These are phyloP conservation scores for Drosophila suzukii DNA, from an alignment of 1,140 invertebrate species.

Conservation along the genomic window DNA sequence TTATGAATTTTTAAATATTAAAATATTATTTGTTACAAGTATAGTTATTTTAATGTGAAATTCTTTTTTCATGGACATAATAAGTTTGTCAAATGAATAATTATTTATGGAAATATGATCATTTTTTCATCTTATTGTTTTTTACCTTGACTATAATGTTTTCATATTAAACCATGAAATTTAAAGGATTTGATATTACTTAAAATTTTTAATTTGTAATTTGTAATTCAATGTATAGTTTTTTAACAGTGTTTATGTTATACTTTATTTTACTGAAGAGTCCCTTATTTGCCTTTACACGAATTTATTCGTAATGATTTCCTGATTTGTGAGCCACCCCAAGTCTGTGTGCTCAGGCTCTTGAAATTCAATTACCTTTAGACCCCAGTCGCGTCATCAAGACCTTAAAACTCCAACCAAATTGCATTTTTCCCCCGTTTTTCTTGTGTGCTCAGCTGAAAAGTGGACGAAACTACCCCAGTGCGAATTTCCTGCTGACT, in stretches of 20 bases:
- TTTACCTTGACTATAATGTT: too few species aligned
- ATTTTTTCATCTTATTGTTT: too few species aligned
- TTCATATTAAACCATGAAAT: too few species aligned
- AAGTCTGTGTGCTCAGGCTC: neutral
- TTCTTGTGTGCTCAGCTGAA: conserved; percentile 28
- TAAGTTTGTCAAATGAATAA: too few species aligned
- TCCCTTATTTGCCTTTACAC: neutral
- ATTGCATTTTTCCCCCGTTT: conserved; percentile 17
- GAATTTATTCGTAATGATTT: conserved; percentile 4
- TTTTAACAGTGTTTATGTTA: too few species aligned
- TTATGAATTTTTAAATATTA: too few species aligned
- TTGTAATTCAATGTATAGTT: neutral
- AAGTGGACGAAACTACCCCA: conserved; percentile 35
- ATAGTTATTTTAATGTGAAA: too few species aligned
- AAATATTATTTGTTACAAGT: too few species aligned
- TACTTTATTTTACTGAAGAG: too few species aligned
- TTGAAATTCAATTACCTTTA: conserved; percentile 25
- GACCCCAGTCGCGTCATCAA: neutral
- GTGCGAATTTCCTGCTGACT: conserved; percentile 68
- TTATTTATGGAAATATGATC: too few species aligned
- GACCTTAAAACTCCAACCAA: conserved; percentile 29
- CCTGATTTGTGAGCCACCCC: conserved; percentile 1
- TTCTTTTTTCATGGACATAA: too few species aligned
- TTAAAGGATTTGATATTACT: too few species aligned
- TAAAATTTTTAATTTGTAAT: neutral